Conservation (phyloP, 2,797 vertebrate genomes). For the Prionace glauca region DNA sequence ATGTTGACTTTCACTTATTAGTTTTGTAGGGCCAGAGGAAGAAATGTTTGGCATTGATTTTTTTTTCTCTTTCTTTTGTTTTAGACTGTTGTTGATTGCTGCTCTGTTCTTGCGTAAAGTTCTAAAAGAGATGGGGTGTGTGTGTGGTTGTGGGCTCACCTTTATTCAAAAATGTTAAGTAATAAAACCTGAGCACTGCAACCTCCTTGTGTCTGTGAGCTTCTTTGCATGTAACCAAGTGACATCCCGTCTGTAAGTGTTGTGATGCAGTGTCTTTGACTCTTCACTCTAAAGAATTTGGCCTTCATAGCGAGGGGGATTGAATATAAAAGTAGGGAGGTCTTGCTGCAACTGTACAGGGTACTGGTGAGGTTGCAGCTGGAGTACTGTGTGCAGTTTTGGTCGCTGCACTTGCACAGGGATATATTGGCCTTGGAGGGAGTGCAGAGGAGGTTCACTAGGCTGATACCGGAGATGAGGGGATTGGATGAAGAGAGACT, state of each 20-base stretch:
- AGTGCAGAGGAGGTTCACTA: too few relatives aligned
- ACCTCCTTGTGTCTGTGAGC: not conserved
- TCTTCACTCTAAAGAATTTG: not conserved
- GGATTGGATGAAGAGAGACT: too few relatives aligned
- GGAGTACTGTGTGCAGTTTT: too few relatives aligned
- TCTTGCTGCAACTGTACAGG: too few relatives aligned
- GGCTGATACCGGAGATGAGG: too few relatives aligned
- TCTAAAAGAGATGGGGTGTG: not conserved
- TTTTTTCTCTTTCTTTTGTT: not conserved
- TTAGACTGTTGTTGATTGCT: not conserved
- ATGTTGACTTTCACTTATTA: not conserved
- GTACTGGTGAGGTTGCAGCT: too few relatives aligned
- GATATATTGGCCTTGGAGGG: too few relatives aligned
- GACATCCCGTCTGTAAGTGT: too few relatives aligned
- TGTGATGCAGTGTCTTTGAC: not conserved
- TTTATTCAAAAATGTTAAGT: constrained; percentile 7
- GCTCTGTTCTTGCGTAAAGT: not conserved
- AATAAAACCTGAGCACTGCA: constrained; percentile 27
- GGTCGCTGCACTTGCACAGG: too few relatives aligned
- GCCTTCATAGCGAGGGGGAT: too few relatives aligned
- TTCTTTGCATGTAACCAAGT: not conserved
- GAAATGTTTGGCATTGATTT: not conserved
- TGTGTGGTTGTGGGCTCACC: constrained; percentile 28
- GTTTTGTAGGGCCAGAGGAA: not conserved
- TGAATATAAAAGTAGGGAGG: too few relatives aligned